Evolutionary conservation across 2,797 vertebrate genomes (phyloP).

Genomic region (Leuciscus waleckii): DNA sequence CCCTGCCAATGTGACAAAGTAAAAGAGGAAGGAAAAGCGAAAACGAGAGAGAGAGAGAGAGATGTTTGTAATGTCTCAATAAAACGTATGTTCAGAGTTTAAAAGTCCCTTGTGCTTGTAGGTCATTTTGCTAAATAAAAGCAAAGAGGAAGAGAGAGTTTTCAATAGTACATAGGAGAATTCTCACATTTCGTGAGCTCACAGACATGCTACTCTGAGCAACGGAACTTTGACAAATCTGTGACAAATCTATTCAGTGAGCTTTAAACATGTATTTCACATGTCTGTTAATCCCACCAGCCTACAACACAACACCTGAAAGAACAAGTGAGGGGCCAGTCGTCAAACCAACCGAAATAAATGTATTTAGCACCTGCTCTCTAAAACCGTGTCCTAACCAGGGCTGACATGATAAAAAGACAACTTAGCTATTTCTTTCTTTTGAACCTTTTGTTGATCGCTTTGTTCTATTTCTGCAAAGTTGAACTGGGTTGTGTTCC

Average conservation of each 20-base stretch:
- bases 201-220: slow-evolving; percentile 32
- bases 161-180: slow-evolving; percentile 52
- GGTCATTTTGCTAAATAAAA: slow-evolving; percentile 60
- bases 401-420: neutral
- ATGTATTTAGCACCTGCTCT: slow-evolving; percentile 28
- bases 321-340: slow-evolving; percentile 11
- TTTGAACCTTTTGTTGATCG: neutral
- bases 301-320: slow-evolving; percentile 33
- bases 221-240: slow-evolving; percentile 39
- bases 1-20: slow-evolving; percentile 46
- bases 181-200: slow-evolving; percentile 56
- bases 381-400: neutral
- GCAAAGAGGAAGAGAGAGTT: slow-evolving; percentile 54
- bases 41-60: slow-evolving; percentile 22
- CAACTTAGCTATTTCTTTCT: neutral
- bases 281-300: slow-evolving; percentile 48
- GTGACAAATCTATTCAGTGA: slow-evolving; percentile 48
- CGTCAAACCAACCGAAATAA: slow-evolving; percentile 10
- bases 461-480: neutral
- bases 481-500: neutral
- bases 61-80: slow-evolving; percentile 47
- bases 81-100: slow-evolving; percentile 50
- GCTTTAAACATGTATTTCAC: slow-evolving; percentile 39
- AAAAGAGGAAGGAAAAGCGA: slow-evolving; percentile 43
- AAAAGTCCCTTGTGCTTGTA: slow-evolving; percentile 56